Conservation (phyloP, 2,113 vertebrate genomes). For the Panurus biarmicus region DNA sequence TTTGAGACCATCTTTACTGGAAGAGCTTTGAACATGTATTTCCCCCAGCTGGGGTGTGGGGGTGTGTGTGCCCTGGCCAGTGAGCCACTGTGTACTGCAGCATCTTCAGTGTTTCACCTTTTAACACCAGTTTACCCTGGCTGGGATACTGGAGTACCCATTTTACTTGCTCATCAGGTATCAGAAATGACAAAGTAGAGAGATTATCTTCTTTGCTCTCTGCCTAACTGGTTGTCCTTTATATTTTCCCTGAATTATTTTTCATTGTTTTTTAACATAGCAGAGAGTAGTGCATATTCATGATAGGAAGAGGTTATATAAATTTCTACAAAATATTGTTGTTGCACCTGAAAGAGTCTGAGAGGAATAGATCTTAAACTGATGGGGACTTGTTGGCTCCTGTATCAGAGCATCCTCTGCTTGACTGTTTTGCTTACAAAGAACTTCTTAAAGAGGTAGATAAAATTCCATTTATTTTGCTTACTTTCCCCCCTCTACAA, state of each 20-base stretch:
- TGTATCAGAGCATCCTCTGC: not conserved
- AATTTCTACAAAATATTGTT: not conserved
- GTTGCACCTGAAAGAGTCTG: not conserved
- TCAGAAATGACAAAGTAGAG: not conserved
- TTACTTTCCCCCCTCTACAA: not conserved
- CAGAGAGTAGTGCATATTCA: not conserved
- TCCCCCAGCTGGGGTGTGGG: not conserved
- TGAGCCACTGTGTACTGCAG: not conserved
- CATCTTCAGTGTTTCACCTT: not conserved
- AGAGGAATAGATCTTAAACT: not conserved
- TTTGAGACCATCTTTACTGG: not conserved
- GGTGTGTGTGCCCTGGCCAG: not conserved
- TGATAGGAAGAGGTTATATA: not conserved
- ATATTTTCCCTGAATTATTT: not conserved
- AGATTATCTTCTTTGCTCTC: not conserved
- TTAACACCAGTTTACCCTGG: not conserved
- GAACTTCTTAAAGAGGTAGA: not conserved
- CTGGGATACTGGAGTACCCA: not conserved
- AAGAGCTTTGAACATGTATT: not conserved
- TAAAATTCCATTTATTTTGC: not conserved
- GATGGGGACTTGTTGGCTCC: not conserved
- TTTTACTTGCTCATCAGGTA: not conserved
- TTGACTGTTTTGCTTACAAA: not conserved
- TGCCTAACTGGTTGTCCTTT: not conserved
- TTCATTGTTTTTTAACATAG: not conserved